Base-by-base conservation (phyloP, 2,888 invertebrate species). In the Calliphora vomitoria region DNA sequence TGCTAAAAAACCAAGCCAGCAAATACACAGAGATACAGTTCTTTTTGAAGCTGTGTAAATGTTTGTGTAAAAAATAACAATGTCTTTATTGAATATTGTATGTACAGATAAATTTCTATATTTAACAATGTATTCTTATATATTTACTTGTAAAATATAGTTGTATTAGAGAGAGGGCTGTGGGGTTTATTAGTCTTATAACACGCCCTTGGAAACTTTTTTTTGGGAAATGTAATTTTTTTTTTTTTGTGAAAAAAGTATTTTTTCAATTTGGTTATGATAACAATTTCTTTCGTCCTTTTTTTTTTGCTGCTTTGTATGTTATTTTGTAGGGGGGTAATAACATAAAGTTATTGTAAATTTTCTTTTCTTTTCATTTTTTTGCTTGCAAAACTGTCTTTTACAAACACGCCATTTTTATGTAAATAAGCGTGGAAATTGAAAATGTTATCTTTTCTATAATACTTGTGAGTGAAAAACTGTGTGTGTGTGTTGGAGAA, bases 371-470 rank as follows among this genome's bases (percentile, higher is more conserved):
- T 20, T 4, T 44, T 53, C 4, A 76, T 50, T 31, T 31, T 74
- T 38, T 20, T 13, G n/a, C 10, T 3, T 0, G 8, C 4, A 13
- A 62, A 83, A 71, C 15, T 78, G 71, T 78, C 64, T 64, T 69
- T 74, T 62, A 11, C 74, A 66, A 82, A 75, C 50, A 79, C 90
- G 90, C 90, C 90, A 91, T 92, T 90, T 91, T 91, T 91, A 92
- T 92, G 92, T 90, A 92, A 92, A 92, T 92, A 92, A 92, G 92
- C 90, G 90, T 90, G 92, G 91, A 92, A 92, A 92, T 92, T 92
- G 92, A 92, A 92, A 92, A 91, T 92, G 91, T 92, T 92, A 92
- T 92, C 92, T 91, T 90, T 91, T 90, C 90, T 90, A 90, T 90
- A 90, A 91, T 90, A 90, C 91, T 90, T 90, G 89, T 89, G n/a